Evolutionary conservation across 64 coral and sea anemone species (phyloP).

Genomic region (Montipora efflorescens): DNA sequence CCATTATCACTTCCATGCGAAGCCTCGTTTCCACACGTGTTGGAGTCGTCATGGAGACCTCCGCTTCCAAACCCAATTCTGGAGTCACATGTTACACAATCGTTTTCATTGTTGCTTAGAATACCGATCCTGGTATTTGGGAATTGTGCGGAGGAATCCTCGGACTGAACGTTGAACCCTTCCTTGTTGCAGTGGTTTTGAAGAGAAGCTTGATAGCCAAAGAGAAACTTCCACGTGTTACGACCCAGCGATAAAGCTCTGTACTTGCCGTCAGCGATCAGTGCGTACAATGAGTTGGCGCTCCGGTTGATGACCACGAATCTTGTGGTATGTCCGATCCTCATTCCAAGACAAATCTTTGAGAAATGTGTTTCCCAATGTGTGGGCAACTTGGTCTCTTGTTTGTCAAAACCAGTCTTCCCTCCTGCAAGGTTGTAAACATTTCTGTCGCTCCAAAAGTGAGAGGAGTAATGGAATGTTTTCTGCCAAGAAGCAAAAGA

Average conservation of each 20-base stretch:
- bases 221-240: background rate
- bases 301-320: background rate
- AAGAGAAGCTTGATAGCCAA: slow-evolving; percentile 9
- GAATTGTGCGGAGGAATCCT: background rate
- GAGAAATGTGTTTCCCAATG: background rate
- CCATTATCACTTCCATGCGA: background rate
- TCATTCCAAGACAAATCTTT: slow-evolving; percentile 40
- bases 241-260: background rate
- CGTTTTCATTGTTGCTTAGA: background rate
- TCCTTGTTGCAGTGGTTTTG: slow-evolving; percentile 36
- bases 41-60: background rate
- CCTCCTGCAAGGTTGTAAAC: slow-evolving; percentile 6
- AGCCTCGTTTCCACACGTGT: slow-evolving; percentile 16
- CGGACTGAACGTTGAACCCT: slow-evolving; percentile 23
- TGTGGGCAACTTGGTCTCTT: slow-evolving; percentile 30
- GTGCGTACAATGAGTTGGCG: slow-evolving; percentile 7
- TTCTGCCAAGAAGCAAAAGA: background rate
- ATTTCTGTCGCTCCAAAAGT: slow-evolving; percentile 4
- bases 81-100: background rate
- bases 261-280: slow-evolving; percentile 7
- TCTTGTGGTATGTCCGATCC: background rate
- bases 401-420: background rate
- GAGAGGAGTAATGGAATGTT: slow-evolving; percentile 18
- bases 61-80: background rate
- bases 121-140: background rate